phyloP scores from a whole-genome alignment of 2,113 vertebrate genomes.

The Lichenostomus cassidix region DNA sequence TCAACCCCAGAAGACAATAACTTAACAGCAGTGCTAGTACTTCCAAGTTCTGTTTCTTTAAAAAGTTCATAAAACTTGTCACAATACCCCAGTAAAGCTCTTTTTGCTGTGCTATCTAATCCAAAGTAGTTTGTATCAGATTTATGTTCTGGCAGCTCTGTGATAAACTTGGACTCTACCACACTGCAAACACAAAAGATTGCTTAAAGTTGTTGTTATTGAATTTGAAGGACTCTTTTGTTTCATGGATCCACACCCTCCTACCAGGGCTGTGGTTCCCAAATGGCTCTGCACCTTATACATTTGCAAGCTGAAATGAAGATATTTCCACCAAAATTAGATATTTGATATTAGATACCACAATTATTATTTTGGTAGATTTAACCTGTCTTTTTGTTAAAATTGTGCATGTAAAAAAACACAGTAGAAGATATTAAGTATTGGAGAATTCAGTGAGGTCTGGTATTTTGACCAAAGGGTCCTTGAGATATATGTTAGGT shows the following conservation, averaged over 20 bases:
- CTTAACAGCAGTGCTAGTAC: neutral
- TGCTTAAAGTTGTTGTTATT: slow-evolving; percentile 35
- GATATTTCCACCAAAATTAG: neutral
- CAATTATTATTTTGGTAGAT: neutral
- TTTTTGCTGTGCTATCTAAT: slow-evolving; percentile 50
- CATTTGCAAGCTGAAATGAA: neutral
- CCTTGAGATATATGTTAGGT: neutral
- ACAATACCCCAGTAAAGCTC: slow-evolving; percentile 33
- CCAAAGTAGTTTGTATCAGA: slow-evolving; percentile 61
- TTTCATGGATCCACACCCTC: neutral
- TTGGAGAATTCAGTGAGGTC: neutral
- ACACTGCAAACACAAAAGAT: slow-evolving; percentile 31
- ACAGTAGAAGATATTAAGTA: neutral
- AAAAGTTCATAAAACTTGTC: slow-evolving; percentile 32
- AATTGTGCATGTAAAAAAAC: neutral
- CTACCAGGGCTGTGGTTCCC: neutral
- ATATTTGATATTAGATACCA: too few relatives aligned
- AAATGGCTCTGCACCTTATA: neutral
- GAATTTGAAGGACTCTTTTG: slow-evolving; percentile 42
- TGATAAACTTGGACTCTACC: slow-evolving; percentile 48
- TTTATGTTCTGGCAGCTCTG: slow-evolving; percentile 56
- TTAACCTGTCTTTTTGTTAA: neutral
- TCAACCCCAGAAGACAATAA: neutral
- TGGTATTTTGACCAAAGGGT: neutral
- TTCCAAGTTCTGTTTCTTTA: slow-evolving; percentile 44